Conservation (phyloP, 2,113 vertebrate genomes). For the Ctenomys sociabilis region DNA sequence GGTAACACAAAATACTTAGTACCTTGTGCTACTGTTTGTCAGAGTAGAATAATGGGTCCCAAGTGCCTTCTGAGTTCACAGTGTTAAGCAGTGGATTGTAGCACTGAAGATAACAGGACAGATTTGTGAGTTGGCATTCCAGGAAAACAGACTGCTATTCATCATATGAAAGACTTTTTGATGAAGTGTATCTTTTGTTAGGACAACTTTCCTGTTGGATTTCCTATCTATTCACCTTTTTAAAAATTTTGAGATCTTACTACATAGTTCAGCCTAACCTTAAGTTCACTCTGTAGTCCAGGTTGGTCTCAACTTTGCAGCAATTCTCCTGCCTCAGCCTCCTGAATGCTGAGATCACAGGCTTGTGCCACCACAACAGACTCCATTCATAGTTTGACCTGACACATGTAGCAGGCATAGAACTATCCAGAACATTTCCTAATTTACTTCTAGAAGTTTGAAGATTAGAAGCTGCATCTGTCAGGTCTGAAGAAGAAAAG, state of each 20-base stretch:
- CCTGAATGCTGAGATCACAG: background rate
- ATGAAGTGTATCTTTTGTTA: background rate
- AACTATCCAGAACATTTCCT: background rate
- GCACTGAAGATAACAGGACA: background rate
- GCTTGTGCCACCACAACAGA: background rate
- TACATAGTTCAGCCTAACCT: background rate
- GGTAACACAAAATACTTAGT: background rate
- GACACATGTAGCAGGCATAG: background rate
- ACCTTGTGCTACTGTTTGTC: background rate
- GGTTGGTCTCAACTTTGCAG: background rate
- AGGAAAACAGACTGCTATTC: background rate
- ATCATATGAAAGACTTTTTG: background rate
- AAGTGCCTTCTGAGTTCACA: background rate
- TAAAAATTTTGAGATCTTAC: background rate
- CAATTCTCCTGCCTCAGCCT: background rate
- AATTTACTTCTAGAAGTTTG: background rate
- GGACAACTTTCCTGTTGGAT: background rate
- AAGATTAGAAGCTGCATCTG: slow-evolving; percentile 24
- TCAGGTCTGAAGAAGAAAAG: slow-evolving; percentile 16
- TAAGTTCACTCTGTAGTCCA: background rate
- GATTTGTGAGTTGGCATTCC: background rate
- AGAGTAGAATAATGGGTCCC: background rate
- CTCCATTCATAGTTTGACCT: background rate
- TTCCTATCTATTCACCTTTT: background rate
- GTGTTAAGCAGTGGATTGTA: background rate